Percentiles rank a stretch among this genome's conserved stretches.
These are phyloP conservation scores for Rhea pennata DNA, from an alignment of 2,113 vertebrate genomes.

Conservation along the genomic window DNA sequence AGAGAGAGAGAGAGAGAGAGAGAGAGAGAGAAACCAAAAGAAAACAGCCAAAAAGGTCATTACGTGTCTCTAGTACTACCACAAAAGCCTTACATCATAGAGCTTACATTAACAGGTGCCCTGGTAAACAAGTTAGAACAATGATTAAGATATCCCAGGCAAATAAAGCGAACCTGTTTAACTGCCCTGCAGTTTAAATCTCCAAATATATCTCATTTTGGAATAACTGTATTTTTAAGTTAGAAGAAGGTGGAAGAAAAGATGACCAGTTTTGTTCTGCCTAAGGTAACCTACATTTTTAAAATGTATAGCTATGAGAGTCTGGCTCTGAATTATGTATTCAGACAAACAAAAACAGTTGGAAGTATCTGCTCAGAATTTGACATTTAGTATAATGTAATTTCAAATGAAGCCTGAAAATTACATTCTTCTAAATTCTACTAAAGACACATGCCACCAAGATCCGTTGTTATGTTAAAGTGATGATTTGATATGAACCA, in stretches of 20 bases:
- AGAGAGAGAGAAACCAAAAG: too few relatives aligned
- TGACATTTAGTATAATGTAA: constrained; percentile 8
- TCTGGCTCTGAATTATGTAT: constrained; percentile 28
- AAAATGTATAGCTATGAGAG: constrained; percentile 22
- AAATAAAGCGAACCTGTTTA: constrained; percentile 20
- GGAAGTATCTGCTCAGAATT: constrained; percentile 33
- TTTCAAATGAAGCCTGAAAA: constrained; percentile 37
- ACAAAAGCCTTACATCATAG: neutral
- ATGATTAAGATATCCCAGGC: neutral
- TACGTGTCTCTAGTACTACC: constrained; percentile 10
- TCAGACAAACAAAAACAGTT: constrained; percentile 23
- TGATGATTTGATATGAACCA: constrained; percentile 85
- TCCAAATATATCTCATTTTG: constrained; percentile 39
- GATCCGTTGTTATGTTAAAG: constrained; percentile 80
- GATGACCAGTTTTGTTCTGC: constrained; percentile 15
- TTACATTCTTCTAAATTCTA: constrained; percentile 37
- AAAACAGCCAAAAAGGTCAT: neutral
- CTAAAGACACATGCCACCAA: constrained; percentile 1
- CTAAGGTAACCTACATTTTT: constrained; percentile 54
- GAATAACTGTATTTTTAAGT: neutral
- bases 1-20: too few relatives aligned
- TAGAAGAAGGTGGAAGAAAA: constrained; percentile 41
- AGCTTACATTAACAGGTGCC: neutral
- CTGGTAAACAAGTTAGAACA: constrained; percentile 8
- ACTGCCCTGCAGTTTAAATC: constrained; percentile 57